Percentiles rank a stretch among this genome's conserved stretches.
phyloP scores from a whole-genome alignment of 2,797 vertebrate genomes.

The Linurgus olivaceus region DNA sequence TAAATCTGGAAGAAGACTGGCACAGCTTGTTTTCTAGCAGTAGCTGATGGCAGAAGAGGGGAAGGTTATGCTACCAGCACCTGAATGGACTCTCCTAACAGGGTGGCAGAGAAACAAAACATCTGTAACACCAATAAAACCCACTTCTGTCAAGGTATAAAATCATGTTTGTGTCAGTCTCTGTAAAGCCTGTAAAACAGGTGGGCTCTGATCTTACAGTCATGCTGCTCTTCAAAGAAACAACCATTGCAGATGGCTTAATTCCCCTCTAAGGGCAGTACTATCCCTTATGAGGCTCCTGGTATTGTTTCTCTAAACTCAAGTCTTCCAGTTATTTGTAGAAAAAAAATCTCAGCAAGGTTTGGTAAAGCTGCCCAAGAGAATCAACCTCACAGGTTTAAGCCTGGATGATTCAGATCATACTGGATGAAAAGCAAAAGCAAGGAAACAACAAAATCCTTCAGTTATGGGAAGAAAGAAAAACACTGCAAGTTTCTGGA shows the following conservation, averaged over 20 bases:
- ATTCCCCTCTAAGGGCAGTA: neutral
- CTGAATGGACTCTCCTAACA: accelerated
- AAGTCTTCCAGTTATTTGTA: neutral
- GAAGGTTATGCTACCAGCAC: neutral
- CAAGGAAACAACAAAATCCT: neutral
- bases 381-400: neutral
- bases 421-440: neutral
- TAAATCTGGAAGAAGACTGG: neutral
- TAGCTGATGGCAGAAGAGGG: neutral
- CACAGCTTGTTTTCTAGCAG: neutral
- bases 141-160: neutral
- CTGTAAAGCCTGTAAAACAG: neutral
- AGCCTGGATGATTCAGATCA: neutral
- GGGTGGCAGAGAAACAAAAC: neutral
- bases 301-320: neutral
- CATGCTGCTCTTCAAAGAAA: neutral
- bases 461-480: neutral
- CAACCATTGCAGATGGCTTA: neutral
- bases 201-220: neutral
- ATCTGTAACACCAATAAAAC: neutral
- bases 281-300: neutral
- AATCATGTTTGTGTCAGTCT: neutral
- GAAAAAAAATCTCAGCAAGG: neutral
- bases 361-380: neutral
- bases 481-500: neutral